Conservation (phyloP, 2,113 vertebrate genomes). For the Brachirus orientalis region DNA sequence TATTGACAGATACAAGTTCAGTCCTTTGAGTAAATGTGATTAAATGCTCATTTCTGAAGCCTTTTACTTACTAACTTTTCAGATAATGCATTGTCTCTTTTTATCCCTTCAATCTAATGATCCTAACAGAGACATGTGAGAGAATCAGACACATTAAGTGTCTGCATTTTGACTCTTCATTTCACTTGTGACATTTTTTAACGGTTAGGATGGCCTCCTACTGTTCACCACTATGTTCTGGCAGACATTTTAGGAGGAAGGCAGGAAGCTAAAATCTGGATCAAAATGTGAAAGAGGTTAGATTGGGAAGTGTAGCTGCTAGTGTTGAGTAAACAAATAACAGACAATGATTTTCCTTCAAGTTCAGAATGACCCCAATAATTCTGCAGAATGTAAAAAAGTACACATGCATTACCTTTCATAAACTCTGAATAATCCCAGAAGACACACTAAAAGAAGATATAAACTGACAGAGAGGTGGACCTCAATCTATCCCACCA, state of each 20-base stretch:
- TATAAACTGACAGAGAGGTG: conserved; percentile 10
- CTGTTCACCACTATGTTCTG: conserved; percentile 57
- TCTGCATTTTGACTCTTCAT: neutral
- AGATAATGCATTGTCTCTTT: too few relatives aligned
- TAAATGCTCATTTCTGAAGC: too few relatives aligned
- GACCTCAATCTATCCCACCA: conserved; percentile 48
- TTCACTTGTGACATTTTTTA: conserved; percentile 4
- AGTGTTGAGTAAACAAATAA: conserved; percentile 62
- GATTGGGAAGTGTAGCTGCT: conserved; percentile 43
- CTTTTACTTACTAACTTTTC: too few relatives aligned
- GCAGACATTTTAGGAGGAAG: conserved; percentile 67
- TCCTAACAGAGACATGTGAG: neutral
- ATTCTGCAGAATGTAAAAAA: conserved; percentile 25
- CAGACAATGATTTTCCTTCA: conserved; percentile 51
- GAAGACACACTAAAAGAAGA: neutral
- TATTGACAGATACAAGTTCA: too few relatives aligned
- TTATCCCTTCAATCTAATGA: conserved; percentile 2
- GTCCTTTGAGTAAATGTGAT: too few relatives aligned
- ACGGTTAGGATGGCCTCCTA: conserved; percentile 53
- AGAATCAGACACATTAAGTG: neutral
- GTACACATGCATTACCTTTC: neutral
- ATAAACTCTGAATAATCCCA: neutral
- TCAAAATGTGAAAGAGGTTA: conserved; percentile 69
- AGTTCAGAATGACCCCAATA: conserved; percentile 50
- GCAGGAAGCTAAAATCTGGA: conserved; percentile 48